Conservation (phyloP, 2,888 invertebrate species). For the Agrotis ipsilon region DNA sequence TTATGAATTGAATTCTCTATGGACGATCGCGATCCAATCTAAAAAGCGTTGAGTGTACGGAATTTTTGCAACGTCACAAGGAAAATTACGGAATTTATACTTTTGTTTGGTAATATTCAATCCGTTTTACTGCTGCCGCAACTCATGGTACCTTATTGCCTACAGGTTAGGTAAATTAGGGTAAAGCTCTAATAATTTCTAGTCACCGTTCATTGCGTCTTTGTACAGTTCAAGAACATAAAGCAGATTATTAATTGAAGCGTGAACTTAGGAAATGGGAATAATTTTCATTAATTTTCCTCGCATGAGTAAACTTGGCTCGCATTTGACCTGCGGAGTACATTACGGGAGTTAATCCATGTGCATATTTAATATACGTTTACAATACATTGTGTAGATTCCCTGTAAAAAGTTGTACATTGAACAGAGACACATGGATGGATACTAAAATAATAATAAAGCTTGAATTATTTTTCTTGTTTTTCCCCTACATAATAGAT, state of each 20-base stretch:
- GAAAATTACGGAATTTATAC: conserved; percentile 54
- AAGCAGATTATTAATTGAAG: conserved; percentile 28
- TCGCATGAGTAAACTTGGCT: conserved; percentile 16
- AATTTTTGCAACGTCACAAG: conserved; percentile 60
- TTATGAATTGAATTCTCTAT: conserved; percentile 77
- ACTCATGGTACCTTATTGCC: conserved; percentile 30
- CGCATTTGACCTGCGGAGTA: conserved; percentile 15
- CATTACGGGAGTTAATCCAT: conserved; percentile 3
- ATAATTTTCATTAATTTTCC: conserved; percentile 40
- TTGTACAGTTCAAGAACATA: conserved; percentile 31
- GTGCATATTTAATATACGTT: background rate
- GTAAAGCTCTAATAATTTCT: conserved; percentile 23
- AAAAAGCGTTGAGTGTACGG: conserved; percentile 67
- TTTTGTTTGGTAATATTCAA: conserved; percentile 40
- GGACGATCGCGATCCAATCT: conserved; percentile 74
- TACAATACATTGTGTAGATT: background rate
- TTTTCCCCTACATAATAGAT: background rate
- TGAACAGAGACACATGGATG: background rate
- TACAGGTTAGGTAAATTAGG: conserved; percentile 13
- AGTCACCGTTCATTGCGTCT: conserved; percentile 22
- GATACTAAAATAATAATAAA: background rate
- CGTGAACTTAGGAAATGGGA: conserved; percentile 29
- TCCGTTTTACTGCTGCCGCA: conserved; percentile 20
- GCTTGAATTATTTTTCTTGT: background rate
- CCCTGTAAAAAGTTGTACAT: background rate